Conservation (phyloP, 2,888 invertebrate species). For the Acanthosepion lycidas region DNA sequence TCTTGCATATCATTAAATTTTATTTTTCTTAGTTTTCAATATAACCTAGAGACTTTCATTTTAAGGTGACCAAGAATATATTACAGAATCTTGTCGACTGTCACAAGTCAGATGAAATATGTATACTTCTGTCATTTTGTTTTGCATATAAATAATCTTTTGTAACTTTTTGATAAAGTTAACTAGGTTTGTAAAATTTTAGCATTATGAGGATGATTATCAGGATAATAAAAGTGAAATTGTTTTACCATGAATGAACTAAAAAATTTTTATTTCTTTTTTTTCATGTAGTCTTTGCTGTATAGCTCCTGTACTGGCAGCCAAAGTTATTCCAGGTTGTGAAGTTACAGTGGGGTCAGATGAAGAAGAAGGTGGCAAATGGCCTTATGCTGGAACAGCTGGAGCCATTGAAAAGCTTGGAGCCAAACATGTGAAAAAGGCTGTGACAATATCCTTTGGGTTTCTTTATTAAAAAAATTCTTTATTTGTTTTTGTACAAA, state of each 20-base stretch:
- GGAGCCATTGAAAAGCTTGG: constrained; percentile 77
- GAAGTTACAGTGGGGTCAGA: constrained; percentile 73
- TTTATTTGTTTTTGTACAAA: neutral
- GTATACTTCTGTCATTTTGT: too few species aligned
- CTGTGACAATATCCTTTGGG: constrained; percentile 73
- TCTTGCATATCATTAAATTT: too few species aligned
- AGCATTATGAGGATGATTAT: too few species aligned
- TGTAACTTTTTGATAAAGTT: too few species aligned
- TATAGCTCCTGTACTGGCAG: constrained; percentile 77
- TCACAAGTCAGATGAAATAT: neutral
- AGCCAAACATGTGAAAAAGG: constrained; percentile 73
- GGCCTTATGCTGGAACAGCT: constrained; percentile 77
- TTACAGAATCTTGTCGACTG: neutral
- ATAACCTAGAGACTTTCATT: too few species aligned
- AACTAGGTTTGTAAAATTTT: too few species aligned
- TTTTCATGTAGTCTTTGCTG: constrained; percentile 75
- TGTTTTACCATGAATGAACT: too few species aligned
- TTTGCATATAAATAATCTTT: too few species aligned
- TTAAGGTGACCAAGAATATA: neutral
- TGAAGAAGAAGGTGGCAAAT: constrained; percentile 67
- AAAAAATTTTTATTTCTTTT: neutral
- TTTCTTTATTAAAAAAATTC: neutral
- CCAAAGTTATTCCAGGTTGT: constrained; percentile 74
- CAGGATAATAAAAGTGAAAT: too few species aligned
- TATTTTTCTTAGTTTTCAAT: too few species aligned